Evolutionary conservation across 2,888 invertebrate genomes (phyloP).

Genomic region (Hydrotaea diabolus): DNA sequence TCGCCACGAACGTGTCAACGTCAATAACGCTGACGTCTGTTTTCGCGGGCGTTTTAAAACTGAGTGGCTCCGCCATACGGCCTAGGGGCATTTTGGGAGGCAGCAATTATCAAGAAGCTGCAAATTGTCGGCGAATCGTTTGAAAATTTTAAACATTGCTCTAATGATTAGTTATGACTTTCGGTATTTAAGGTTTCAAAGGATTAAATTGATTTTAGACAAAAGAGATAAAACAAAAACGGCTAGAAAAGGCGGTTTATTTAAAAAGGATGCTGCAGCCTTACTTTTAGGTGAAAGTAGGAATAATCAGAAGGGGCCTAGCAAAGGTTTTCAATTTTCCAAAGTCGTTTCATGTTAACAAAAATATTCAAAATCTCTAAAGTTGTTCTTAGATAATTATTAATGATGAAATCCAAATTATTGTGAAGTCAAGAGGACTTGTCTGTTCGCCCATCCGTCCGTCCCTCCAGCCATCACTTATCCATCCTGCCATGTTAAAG

Average conservation of each 20-base stretch:
- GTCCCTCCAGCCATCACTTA: no score
- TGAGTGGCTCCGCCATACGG: background rate
- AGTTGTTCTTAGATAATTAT: no score
- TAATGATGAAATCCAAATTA: constrained; percentile 30
- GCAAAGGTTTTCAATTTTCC: no score
- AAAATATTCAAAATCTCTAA: no score
- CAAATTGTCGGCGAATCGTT: background rate
- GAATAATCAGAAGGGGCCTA: no score
- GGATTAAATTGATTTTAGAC: no score
- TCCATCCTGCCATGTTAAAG: background rate
- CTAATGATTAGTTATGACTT: background rate
- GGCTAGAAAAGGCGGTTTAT: no score
- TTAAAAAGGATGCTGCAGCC: no score
- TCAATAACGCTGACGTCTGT: constrained; percentile 52
- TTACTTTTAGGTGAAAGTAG: no score
- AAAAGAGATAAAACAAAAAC: no score
- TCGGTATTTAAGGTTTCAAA: no score
- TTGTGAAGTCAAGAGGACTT: background rate
- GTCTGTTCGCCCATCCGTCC: background rate
- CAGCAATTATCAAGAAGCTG: background rate
- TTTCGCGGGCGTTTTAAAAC: background rate
- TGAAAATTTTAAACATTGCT: background rate
- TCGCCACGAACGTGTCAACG: constrained; percentile 53
- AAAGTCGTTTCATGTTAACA: no score
- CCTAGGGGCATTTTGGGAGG: background rate